These are phyloP conservation scores for Drosophila pachea DNA, from an alignment of 1,140 invertebrate genomes.

Conservation along the genomic window DNA sequence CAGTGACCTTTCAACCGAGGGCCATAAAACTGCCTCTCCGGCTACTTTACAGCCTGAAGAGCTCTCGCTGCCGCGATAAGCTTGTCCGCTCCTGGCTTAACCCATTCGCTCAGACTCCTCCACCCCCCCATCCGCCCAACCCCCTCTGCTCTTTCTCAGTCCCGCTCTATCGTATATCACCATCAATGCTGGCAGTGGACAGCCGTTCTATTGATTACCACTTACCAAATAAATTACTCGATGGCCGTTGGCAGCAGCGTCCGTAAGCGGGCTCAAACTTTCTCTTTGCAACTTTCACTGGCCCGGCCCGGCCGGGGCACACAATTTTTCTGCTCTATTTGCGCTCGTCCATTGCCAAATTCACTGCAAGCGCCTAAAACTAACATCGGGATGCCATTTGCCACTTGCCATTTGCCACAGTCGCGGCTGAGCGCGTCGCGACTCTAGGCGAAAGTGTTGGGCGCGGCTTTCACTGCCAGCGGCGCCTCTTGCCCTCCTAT, in stretches of 20 bases:
- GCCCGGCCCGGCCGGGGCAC: slow-evolving; percentile 36
- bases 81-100: slow-evolving; percentile 46
- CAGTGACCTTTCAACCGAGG: slow-evolving; percentile 72
- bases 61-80: slow-evolving; percentile 53
- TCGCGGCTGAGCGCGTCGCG: slow-evolving; percentile 52
- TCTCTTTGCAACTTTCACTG: slow-evolving; percentile 62
- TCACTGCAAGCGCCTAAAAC: slow-evolving; percentile 63
- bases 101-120: slow-evolving; percentile 40
- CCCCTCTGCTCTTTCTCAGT: too few relatives aligned
- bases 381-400: slow-evolving; percentile 70
- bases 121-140: too few relatives aligned
- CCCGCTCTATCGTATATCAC: slow-evolving; percentile 29
- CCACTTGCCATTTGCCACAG: slow-evolving; percentile 45
- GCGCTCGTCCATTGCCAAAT: slow-evolving; percentile 69
- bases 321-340: slow-evolving; percentile 77
- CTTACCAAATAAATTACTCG: slow-evolving; percentile 73
- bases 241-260: slow-evolving; percentile 5
- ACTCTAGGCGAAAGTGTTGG: slow-evolving; percentile 44
- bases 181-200: slow-evolving; percentile 58
- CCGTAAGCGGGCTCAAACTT: slow-evolving; percentile 47
- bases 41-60: slow-evolving; percentile 67
- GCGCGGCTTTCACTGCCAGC: slow-evolving; percentile 21
- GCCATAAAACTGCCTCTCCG: slow-evolving; percentile 65
- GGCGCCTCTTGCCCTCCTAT: slow-evolving; percentile 15
- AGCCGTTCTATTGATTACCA: slow-evolving; percentile 66